Evolutionary conservation across 2,797 vertebrate species (phyloP), one percentile per base, ranked within the genome.

Genomic region (Serranus cabrilla): DNA sequence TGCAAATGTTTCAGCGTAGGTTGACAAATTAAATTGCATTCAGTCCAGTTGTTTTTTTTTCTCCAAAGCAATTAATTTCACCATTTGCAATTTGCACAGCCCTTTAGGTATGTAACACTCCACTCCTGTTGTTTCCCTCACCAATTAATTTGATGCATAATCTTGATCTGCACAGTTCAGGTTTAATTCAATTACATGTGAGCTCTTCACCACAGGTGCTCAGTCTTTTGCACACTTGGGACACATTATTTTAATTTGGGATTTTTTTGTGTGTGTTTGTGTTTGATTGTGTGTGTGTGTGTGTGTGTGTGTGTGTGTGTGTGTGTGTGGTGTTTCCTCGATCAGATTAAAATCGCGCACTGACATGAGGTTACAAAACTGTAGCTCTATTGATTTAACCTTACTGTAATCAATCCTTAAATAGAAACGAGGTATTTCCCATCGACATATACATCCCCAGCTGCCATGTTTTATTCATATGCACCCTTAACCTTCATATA

Each of bases 401-500:
- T 37, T 4, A n/a, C 21, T 49, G 14, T 12, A 27, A 72, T 25
- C 18, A 14, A 11, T 37, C 47, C 39, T 40, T 23, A 34, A 67
- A 66, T 37, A 63, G 27, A 81, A 69, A 50, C 21, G 9, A 25
- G 7, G 16, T 54, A 45, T 76, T 67, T 27, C 37, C 17, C 54
- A 39, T 14, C 27, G 11, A 58, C 37, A 72, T 57, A 23, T 57
- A 23, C 55, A 54, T 23, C 61, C 58, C 45, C 31, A 56, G 9
- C 40, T 20, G 42, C 27, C 37, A 68, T 68, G 73, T 80, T 82
- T 66, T 43, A 79, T 85, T 72, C 80, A 76, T 67, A 69, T 54
- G 51, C 56, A 75, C 61, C 71, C 54, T 71, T 83, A 86, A 87
- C 76, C 81, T 90, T 78, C 78, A 78, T 62, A 83, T 81, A 84